Evolutionary conservation across 2,113 vertebrate genomes (phyloP).

Genomic region (Fulmarus glacialis): DNA sequence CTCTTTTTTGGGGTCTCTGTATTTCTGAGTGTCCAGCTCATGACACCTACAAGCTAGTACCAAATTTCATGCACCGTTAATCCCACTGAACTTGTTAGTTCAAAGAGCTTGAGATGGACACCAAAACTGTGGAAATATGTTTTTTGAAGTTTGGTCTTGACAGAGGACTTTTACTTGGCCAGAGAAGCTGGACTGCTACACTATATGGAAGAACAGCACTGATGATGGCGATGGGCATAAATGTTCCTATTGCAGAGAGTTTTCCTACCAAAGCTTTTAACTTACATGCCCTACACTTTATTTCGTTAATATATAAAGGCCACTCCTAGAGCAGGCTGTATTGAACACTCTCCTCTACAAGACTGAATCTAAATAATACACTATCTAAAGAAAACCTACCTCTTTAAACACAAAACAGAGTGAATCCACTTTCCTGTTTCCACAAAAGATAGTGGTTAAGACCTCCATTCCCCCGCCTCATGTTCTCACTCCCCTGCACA

Average conservation of each 20-base stretch:
- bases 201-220: background rate
- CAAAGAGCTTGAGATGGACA: background rate
- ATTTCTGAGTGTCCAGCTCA: background rate
- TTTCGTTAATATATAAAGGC: background rate
- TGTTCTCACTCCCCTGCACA: fast-evolving
- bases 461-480: background rate
- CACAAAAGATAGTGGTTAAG: background rate
- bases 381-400: background rate
- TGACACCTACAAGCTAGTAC: background rate
- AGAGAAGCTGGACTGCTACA: background rate
- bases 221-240: fast-evolving
- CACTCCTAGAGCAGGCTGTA: background rate
- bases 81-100: background rate
- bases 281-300: background rate
- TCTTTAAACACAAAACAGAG: background rate
- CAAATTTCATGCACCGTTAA: background rate
- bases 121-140: background rate
- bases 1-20: background rate
- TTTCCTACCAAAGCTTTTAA: background rate
- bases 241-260: background rate
- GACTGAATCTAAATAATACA: background rate
- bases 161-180: background rate
- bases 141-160: background rate
- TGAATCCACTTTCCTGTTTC: background rate
- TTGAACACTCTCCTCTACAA: background rate